phyloP scores from a whole-genome alignment of 2,113 vertebrate genomes.

The sheep (Ovis aries) region DNA sequence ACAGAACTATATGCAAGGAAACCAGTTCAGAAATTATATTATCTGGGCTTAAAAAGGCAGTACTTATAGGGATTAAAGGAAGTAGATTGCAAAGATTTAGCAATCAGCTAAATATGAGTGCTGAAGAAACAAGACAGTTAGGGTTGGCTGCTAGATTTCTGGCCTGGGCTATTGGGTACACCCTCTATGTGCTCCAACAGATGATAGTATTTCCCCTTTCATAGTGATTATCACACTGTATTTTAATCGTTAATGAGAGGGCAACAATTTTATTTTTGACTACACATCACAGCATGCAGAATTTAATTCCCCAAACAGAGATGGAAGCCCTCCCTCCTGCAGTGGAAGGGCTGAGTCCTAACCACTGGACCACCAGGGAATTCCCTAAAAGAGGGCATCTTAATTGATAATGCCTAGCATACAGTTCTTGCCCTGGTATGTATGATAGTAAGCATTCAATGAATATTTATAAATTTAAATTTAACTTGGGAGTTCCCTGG shows the following conservation, averaged over 20 bases:
- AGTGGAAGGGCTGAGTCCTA: background rate
- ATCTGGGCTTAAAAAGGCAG: background rate
- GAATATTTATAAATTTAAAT: conserved; percentile 6
- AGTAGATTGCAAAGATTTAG: background rate
- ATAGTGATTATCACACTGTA: background rate
- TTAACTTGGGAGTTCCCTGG: background rate
- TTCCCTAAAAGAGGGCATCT: background rate
- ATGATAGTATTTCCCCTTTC: background rate
- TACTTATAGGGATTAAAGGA: background rate
- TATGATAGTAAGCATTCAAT: background rate
- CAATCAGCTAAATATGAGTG: background rate
- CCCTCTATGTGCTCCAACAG: background rate
- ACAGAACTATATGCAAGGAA: background rate
- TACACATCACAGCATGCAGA: background rate
- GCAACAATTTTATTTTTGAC: background rate
- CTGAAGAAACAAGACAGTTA: background rate
- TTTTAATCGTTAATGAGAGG: background rate
- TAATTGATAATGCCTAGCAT: background rate
- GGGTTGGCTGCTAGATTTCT: background rate
- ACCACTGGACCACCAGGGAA: background rate
- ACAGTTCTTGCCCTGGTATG: background rate
- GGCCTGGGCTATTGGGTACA: background rate
- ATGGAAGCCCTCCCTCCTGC: background rate
- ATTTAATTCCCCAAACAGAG: background rate
- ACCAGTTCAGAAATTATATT: background rate